phyloP scores from a whole-genome alignment of 2,888 invertebrate genomes.

The Apodemia zela region DNA sequence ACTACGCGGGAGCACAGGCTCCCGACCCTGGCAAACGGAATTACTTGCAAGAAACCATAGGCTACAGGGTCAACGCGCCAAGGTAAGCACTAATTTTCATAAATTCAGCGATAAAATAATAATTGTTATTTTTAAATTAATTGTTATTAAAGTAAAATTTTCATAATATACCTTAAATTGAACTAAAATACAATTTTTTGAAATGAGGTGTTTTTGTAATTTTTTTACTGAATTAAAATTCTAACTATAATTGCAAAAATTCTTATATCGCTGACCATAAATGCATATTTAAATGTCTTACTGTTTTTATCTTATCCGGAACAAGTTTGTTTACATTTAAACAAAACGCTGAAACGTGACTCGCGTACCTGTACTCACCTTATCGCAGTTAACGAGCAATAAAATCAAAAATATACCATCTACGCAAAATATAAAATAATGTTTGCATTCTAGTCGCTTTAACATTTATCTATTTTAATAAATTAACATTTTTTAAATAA shows the following conservation, averaged over 20 bases:
- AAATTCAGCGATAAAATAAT: not conserved
- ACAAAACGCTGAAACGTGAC: slow-evolving; percentile 75
- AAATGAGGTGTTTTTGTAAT: not conserved
- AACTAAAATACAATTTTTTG: not conserved
- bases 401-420: slow-evolving; percentile 62
- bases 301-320: slow-evolving; percentile 77
- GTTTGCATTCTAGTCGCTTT: slow-evolving; percentile 4
- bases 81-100: slow-evolving; percentile 72
- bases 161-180: not conserved
- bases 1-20: slow-evolving; percentile 70
- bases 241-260: not conserved
- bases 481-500: not conserved
- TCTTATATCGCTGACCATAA: slow-evolving; percentile 10
- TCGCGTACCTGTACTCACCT: slow-evolving; percentile 63
- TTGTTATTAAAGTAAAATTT: no score
- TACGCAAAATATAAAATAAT: slow-evolving; percentile 39
- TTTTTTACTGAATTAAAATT: not conserved
- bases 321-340: slow-evolving; percentile 77
- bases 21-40: slow-evolving; percentile 74
- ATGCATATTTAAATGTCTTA: slow-evolving; percentile 26
- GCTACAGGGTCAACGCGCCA: slow-evolving; percentile 83
- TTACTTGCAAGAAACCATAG: slow-evolving; percentile 74
- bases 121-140: no score
- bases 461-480: not conserved
- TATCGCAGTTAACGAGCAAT: slow-evolving; percentile 71